Percentiles rank a stretch among this genome's conserved stretches.
Conservation (phyloP, 2,113 vertebrate genomes). For the Psittacula cyanocephala region DNA sequence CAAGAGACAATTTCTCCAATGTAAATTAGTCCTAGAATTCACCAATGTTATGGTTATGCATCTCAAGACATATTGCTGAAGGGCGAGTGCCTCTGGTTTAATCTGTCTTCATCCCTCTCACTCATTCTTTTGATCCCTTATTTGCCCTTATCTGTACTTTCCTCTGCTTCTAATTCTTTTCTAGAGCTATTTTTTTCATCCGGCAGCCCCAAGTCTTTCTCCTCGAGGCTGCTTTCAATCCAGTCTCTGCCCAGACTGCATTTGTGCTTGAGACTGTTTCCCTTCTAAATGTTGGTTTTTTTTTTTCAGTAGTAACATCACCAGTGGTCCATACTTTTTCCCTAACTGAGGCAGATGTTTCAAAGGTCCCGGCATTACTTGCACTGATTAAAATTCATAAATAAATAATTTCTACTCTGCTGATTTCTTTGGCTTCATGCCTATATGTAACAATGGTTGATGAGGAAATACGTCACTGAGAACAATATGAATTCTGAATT, state of each 20-base stretch:
- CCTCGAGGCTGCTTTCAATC: background rate
- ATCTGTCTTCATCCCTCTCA: background rate
- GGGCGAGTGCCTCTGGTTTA: background rate
- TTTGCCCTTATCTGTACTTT: background rate
- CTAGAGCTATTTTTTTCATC: background rate
- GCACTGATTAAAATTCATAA: background rate
- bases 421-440: background rate
- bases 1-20: background rate
- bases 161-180: background rate
- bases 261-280: background rate
- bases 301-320: background rate
- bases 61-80: background rate
- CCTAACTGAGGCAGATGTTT: slow-evolving; percentile 9
- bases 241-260: background rate
- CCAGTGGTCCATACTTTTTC: background rate
- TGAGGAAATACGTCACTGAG: background rate
- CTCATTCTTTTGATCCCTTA: background rate
- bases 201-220: background rate
- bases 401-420: background rate
- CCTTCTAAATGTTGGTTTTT: background rate
- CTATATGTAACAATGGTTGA: background rate
- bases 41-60: background rate
- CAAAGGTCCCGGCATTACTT: slow-evolving; percentile 27
- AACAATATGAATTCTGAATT: background rate
- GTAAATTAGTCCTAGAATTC: background rate